A percentile compares a stretch with the other conserved stretches of the same genome.
Conservation (phyloP, 1,140 invertebrate species). For the Sesamia nonagrioides region DNA sequence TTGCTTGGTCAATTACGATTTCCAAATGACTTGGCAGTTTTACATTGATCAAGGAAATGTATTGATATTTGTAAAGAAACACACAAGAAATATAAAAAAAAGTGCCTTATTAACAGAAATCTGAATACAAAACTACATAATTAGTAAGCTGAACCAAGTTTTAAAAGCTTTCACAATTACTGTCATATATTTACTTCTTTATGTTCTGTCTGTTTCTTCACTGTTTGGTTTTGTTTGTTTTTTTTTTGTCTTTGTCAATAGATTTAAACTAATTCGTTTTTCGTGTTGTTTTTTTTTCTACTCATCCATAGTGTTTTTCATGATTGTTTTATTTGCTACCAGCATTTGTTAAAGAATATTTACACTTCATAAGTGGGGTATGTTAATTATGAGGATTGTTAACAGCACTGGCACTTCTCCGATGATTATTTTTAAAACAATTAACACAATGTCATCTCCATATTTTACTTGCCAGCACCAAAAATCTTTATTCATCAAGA, state of each 20-base stretch:
- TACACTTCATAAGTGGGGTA: not conserved
- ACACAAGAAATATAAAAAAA: conserved; percentile 4
- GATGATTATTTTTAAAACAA: not conserved
- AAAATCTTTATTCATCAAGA: not conserved
- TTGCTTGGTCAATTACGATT: not conserved
- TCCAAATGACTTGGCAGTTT: not conserved
- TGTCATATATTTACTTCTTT: conserved; percentile 14
- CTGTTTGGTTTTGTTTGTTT: conserved; percentile 35
- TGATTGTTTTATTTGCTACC: conserved; percentile 31
- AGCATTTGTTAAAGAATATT: not conserved
- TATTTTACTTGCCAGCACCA: not conserved
- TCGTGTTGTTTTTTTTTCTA: conserved; percentile 55
- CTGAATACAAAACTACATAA: no score
- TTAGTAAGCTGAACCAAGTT: no score
- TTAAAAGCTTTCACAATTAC: not conserved
- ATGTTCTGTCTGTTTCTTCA: conserved; percentile 16
- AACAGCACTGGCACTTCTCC: not conserved
- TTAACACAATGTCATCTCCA: not conserved
- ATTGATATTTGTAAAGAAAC: conserved; percentile 4
- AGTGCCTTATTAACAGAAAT: not conserved
- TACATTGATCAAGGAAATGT: conserved; percentile 19
- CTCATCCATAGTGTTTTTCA: conserved; percentile 49
- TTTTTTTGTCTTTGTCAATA: conserved; percentile 43
- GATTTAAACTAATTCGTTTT: conserved; percentile 57
- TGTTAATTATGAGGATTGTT: not conserved